Evolutionary conservation across 2,888 invertebrate species (phyloP).

Genomic region (Metallyticus violacea): DNA sequence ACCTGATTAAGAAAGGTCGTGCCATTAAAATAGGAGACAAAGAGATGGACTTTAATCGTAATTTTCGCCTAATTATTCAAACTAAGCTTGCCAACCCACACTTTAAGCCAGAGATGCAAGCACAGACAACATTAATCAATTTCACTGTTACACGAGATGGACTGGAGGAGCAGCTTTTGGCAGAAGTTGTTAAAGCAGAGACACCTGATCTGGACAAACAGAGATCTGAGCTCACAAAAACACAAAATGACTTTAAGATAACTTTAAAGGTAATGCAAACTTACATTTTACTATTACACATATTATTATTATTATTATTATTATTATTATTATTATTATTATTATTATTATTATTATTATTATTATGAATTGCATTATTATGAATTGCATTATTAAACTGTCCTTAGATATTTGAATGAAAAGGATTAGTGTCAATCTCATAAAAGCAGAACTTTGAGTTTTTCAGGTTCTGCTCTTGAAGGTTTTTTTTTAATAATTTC

Average conservation of each 20-base stretch:
- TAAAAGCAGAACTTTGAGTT: no score
- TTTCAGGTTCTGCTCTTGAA: no score
- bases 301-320: no score
- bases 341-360: no score
- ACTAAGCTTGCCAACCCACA: conserved; percentile 94
- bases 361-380: no score
- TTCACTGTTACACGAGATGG: conserved; percentile 93
- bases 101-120: conserved; percentile 95
- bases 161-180: conserved; percentile 87
- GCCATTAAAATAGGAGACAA: conserved; percentile 84
- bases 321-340: no score
- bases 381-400: no score
- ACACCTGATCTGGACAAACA: conserved; percentile 84
- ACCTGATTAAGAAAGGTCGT: conserved; percentile 82
- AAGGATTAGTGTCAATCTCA: no score
- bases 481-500: no score
- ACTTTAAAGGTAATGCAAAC: conserved; percentile 65
- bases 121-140: conserved; percentile 92
- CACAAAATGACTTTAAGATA: conserved; percentile 93
- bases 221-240: conserved; percentile 80
- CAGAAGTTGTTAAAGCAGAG: conserved; percentile 91
- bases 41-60: conserved; percentile 83
- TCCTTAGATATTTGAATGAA: no score
- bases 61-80: conserved; percentile 81
- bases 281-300: background rate